These are phyloP conservation scores for Opisthograptis luteolata DNA, from an alignment of 2,888 invertebrate species.

Conservation along the genomic window DNA sequence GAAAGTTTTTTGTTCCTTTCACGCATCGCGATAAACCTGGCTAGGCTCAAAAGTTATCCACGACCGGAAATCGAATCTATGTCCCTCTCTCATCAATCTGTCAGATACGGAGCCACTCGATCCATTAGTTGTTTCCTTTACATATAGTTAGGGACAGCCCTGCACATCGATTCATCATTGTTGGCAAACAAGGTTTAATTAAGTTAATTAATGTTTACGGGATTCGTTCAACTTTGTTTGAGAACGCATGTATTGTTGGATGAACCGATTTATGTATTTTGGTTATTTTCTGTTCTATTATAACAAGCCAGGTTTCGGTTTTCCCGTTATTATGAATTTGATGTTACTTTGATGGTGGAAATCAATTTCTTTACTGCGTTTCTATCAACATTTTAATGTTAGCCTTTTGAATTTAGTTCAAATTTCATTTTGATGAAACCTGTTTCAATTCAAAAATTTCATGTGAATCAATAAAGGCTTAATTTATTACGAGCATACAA, in stretches of 20 bases:
- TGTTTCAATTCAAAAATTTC: too few species aligned
- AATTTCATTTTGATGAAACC: too few species aligned
- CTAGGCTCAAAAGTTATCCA: not conserved
- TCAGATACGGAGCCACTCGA: slow-evolving; percentile 20
- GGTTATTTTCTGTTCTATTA: not conserved
- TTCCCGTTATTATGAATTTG: too few species aligned
- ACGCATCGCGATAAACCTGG: too few species aligned
- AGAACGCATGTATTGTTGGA: slow-evolving; percentile 6
- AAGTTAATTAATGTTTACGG: slow-evolving; percentile 34
- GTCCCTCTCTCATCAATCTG: slow-evolving; percentile 3
- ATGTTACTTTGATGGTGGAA: too few species aligned
- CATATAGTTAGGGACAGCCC: slow-evolving; percentile 14
- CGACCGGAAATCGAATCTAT: not conserved
- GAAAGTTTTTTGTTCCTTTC: too few species aligned
- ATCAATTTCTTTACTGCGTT: too few species aligned
- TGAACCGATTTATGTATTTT: slow-evolving; percentile 3
- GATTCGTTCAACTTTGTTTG: slow-evolving; percentile 13
- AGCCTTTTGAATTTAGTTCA: too few species aligned
- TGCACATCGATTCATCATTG: slow-evolving; percentile 49
- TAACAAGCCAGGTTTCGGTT: not conserved
- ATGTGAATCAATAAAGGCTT: too few species aligned
- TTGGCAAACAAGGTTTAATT: slow-evolving; percentile 55
- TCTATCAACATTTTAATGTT: too few species aligned
- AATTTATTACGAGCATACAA: too few species aligned
- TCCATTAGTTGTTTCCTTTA: slow-evolving; percentile 31